Evolutionary conservation across 2,113 vertebrate genomes (phyloP), one percentile per base, ranked within the genome.

Genomic region (Microcebus ravelobensis): DNA sequence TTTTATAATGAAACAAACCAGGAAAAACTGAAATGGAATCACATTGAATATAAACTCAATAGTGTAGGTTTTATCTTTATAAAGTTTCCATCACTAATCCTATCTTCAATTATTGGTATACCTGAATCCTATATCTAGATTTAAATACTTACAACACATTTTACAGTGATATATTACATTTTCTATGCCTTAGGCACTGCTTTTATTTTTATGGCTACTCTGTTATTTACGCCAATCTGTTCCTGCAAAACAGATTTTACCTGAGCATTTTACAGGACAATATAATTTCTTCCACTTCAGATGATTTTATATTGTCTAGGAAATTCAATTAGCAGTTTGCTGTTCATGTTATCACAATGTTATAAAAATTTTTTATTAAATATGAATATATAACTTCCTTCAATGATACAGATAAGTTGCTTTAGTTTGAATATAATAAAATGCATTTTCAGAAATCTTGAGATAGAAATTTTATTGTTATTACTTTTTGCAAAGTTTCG

Each of bases 171-270:
- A 63, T 48, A 25, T 5, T 73, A 65, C 39, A 36, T 82, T 96
- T 97, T 14, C 18, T 7, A 3, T 90, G 29, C 57, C 31, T 93
- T 93, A 81, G 68, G 27, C 52, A 85, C 31, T 61, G 48, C 63
- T 87, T 92, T 96, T 96, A 84, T 76, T 52, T 87, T 93, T 94
- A 74, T 39, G 85, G 45, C 48, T 29, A 27, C 0, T n/a, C 1
- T 93, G 34, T n/a, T 95, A 95, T 67, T 96, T 95, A 92, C 1
- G 0, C 7, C 6, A 45, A 70, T 42, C 0, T 68, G 25, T 52
- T 96, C 39, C 8, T 85, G 36, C 90, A 91, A 89, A 95, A 76
- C 71, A 95, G n/a, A 65, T 96, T 94, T 25, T 91, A 12, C 57
- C 34, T 90, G 39, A 88, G 4, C 2, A 21, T 96, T 65, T 92